Base-by-base conservation (phyloP, 2,797 vertebrate genomes). In the Enteromius afrohamiltoni region DNA sequence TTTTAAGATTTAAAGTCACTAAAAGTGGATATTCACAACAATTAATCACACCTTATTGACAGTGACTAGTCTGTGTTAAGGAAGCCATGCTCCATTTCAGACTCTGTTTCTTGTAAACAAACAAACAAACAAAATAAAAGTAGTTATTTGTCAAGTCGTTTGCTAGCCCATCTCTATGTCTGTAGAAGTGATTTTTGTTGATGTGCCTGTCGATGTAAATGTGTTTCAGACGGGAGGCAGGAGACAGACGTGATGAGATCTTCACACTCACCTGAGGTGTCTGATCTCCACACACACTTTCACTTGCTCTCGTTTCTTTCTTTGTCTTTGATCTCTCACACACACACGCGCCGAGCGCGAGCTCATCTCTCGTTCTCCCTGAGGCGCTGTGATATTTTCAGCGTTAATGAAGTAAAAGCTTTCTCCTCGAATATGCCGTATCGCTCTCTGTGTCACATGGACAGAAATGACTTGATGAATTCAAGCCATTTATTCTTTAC, bases 341-440 rank as follows among this genome's bases (percentile, higher is more conserved):
- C 49, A 53, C 51, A n/a, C 67, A 68, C 19, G 68, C 67, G 58
- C 29, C 0, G 60, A 40, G 19, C 11, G 2, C 7, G 17, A 49
- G 29, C 55, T 14, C 64, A 29, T 45, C 76, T 55, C 75, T 65
- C 34, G 16, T 45, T 51, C 87, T 90, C 91, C 91, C 91, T 86
- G 90, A 91, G 92, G 92, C 91, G 68, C 67, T 83, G 78, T 87
- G 93, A 90, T 93, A 93, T 94, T 93, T 94, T 94, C 93, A 93
- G 85, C 90, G 16, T 31, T 93, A 93, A 94, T 91, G 91, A 94
- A 92, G 90, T 84, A 71, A 84, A 84, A 78, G 58, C 83, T 53
- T 80, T 80, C 51, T 69, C 31, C 71, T 70, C n/a, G 21, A 77
- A 83, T 70, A 77, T 68, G 47, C 40, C 1, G 3, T 6, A 60